These are phyloP conservation scores for Perca schrenkii DNA, from an alignment of 2,113 vertebrate species.

Conservation along the genomic window DNA sequence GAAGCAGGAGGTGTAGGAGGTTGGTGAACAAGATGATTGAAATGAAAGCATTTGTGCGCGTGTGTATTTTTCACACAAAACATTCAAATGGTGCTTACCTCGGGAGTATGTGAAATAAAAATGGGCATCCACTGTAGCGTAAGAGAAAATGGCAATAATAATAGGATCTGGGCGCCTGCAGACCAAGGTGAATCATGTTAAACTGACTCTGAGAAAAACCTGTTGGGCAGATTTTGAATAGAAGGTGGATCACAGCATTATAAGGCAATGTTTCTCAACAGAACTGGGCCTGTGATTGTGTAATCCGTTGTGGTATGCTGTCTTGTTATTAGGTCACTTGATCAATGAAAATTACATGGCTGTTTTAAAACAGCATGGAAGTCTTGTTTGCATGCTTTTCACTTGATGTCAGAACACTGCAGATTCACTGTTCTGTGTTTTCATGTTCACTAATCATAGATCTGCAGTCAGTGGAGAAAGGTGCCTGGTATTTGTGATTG, in stretches of 20 bases:
- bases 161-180: conserved; percentile 36
- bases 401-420: conserved; percentile 24
- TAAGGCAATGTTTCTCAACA: conserved; percentile 4
- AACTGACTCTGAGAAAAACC: conserved; percentile 51
- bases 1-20: conserved; percentile 32
- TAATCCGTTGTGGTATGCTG: background rate
- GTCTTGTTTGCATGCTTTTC: background rate
- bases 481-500: conserved; percentile 18
- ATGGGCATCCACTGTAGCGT: conserved; percentile 44
- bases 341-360: background rate
- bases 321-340: conserved; percentile 18
- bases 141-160: conserved; percentile 56
- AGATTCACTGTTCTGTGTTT: conserved; percentile 21
- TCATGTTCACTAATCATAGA: conserved; percentile 41
- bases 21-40: conserved; percentile 22
- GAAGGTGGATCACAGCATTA: conserved; percentile 13
- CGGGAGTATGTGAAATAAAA: conserved; percentile 17
- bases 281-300: background rate
- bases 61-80: background rate
- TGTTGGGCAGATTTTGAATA: conserved; percentile 41
- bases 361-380: background rate
- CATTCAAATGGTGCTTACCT: conserved; percentile 30
- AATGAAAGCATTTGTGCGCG: conserved; percentile 39
- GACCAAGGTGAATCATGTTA: conserved; percentile 46
- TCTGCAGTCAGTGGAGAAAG: conserved; percentile 21